A percentile compares a stretch with the other conserved stretches of the same genome.
Evolutionary conservation across 2,797 vertebrate species (phyloP).

Genomic region (Calcarius lapponicus): DNA sequence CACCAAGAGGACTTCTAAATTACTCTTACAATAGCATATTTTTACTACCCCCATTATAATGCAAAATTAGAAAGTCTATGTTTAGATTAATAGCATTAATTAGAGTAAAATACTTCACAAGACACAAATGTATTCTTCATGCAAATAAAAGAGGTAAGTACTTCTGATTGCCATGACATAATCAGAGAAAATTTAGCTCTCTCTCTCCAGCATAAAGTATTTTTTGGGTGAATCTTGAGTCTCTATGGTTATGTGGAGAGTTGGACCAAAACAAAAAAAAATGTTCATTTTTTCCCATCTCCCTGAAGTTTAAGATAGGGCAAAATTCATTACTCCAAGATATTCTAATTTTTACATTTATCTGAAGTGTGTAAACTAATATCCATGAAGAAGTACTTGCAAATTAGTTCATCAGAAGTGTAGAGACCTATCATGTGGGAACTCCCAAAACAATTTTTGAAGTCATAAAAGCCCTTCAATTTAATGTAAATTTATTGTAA

Average conservation of each 20-base stretch:
- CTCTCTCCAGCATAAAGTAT: not conserved
- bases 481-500: slow-evolving; percentile 21
- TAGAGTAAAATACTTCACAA: not conserved
- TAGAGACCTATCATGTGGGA: not conserved
- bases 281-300: not conserved
- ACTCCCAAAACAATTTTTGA: not conserved
- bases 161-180: not conserved
- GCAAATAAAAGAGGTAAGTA: not conserved
- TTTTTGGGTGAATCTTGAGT: not conserved
- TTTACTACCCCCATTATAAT: not conserved
- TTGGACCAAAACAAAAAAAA: not conserved
- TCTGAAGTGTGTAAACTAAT: slow-evolving; percentile 3
- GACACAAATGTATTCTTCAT: not conserved
- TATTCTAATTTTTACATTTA: not conserved
- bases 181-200: not conserved
- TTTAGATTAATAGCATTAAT: not conserved
- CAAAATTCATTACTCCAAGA: not conserved
- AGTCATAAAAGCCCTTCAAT: slow-evolving; percentile 20
- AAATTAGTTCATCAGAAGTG: slow-evolving; percentile 18
- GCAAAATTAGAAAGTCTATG: not conserved
- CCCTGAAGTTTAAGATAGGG: not conserved
- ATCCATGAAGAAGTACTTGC: not conserved
- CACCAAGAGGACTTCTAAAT: not conserved
- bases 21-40: not conserved
- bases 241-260: not conserved